phyloP scores from a whole-genome alignment of 2,797 vertebrate genomes.

The Schizopygopsis malacanthus region DNA sequence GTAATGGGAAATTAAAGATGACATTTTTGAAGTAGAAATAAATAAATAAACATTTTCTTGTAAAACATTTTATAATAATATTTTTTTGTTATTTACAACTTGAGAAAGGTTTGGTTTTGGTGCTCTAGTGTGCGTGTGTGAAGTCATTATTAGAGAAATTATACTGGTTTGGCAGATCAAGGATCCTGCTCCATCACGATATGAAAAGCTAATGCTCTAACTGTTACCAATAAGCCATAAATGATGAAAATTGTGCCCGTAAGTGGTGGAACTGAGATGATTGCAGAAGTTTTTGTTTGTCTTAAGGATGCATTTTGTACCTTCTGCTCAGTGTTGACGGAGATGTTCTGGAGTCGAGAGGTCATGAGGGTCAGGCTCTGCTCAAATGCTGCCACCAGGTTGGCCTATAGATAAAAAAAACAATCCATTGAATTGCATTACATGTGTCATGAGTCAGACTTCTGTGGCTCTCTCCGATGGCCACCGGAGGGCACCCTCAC shows the following conservation, averaged over 20 bases:
- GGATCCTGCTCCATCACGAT: neutral
- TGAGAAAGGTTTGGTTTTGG: neutral
- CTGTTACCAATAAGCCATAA: neutral
- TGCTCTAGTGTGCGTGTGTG: neutral
- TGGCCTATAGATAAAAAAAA: slow-evolving; percentile 80
- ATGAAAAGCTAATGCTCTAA: neutral
- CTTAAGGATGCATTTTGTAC: slow-evolving; percentile 67
- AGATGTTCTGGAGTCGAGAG: slow-evolving; percentile 88
- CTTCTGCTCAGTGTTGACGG: slow-evolving; percentile 92
- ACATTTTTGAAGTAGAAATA: neutral
- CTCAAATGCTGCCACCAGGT: slow-evolving; percentile 95
- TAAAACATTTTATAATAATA: neutral
- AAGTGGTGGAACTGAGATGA: neutral
- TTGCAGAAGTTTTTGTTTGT: neutral
- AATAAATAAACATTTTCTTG: no score
- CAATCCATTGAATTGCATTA: neutral
- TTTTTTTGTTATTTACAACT: no score
- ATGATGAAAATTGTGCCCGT: neutral
- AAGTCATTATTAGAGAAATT: neutral
- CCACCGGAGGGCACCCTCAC: no score
- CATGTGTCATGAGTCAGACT: no score
- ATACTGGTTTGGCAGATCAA: neutral
- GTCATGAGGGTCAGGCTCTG: slow-evolving; percentile 97
- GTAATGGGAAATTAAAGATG: neutral
- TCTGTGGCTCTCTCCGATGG: no score